phyloP scores from a whole-genome alignment of 2,888 invertebrate genomes.

The Polydrusus cervinus region DNA sequence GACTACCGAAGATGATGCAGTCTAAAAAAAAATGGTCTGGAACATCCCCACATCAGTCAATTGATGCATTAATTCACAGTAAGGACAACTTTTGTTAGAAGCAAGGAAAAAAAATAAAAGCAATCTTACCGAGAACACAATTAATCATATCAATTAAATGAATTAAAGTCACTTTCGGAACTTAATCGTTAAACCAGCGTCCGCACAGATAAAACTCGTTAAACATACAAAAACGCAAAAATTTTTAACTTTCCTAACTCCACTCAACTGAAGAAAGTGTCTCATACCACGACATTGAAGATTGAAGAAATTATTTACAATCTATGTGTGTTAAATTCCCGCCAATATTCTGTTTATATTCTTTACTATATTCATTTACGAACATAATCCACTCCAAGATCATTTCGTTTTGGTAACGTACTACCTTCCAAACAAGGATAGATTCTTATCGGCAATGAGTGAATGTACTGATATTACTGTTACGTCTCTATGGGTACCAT shows the following conservation, averaged over 20 bases:
- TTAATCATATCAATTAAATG: conserved; percentile 8
- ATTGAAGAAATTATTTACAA: conserved; percentile 48
- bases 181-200: not conserved
- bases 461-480: not conserved
- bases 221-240: conserved; percentile 17
- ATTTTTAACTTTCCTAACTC: conserved; percentile 39
- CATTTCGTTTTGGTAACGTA: not conserved
- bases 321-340: conserved; percentile 47
- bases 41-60: no score
- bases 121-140: not conserved
- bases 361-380: not conserved
- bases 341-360: conserved; percentile 42
- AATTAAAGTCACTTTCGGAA: not conserved
- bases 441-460: not conserved
- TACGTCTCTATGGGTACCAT: not conserved
- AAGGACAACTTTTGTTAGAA: no score
- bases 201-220: not conserved
- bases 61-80: no score
- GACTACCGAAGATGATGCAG: no score
- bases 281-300: conserved; percentile 41
- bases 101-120: not conserved
- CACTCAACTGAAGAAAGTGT: conserved; percentile 53
- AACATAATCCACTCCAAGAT: not conserved
- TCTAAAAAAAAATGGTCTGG: no score
- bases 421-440: conserved; percentile 1